Conservation (phyloP, 2,888 invertebrate genomes). For the Cordilura impudica region DNA sequence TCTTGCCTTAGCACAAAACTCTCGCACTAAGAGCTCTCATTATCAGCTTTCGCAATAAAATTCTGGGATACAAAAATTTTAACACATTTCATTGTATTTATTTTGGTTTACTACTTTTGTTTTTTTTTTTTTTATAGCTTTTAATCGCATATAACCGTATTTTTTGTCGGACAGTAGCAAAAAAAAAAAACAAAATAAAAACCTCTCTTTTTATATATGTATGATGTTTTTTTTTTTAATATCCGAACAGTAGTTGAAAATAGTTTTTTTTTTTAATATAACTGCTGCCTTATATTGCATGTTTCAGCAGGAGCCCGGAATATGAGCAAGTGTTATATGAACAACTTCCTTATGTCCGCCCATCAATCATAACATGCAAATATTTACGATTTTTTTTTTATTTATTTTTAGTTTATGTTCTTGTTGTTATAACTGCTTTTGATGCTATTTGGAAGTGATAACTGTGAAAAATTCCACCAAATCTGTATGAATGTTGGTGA, state of each 20-base stretch:
- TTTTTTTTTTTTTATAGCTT: too few species aligned
- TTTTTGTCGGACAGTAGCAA: too few species aligned
- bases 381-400: conserved; percentile 68
- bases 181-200: too few species aligned
- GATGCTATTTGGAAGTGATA: neutral
- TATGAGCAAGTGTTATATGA: conserved; percentile 6
- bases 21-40: too few species aligned
- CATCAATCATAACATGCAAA: conserved; percentile 74
- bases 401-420: conserved; percentile 68
- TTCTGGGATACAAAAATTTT: neutral
- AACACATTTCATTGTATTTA: neutral
- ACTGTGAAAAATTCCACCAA: conserved; percentile 18
- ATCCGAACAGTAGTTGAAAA: too few species aligned
- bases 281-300: neutral
- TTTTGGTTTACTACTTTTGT: too few species aligned
- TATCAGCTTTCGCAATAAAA: neutral
- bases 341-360: conserved; percentile 57
- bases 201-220: too few species aligned
- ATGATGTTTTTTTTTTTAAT: too few species aligned
- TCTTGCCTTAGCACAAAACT: neutral
- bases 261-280: neutral
- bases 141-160: too few species aligned
- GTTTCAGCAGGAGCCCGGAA: too few species aligned
- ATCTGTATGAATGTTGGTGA: neutral
- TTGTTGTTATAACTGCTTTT: conserved; percentile 48